A percentile compares a stretch with the other conserved stretches of the same genome.
Evolutionary conservation across 92 coral and sea anemone species (phyloP).

Genomic region (Bergia puertoricense): DNA sequence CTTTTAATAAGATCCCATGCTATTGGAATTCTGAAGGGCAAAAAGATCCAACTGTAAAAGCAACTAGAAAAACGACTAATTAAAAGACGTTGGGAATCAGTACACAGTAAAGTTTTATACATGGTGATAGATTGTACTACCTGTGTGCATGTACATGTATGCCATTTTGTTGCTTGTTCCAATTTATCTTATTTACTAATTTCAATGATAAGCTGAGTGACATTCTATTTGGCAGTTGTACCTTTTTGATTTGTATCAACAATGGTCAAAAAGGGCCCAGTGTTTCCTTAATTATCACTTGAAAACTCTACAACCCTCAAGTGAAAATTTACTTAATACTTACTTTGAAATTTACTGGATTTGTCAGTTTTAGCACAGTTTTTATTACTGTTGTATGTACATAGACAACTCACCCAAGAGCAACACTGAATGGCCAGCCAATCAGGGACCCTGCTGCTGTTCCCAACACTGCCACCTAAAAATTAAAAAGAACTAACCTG

Average conservation of each 20-base stretch:
- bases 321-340: too few species aligned
- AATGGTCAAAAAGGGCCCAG: too few species aligned
- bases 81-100: too few species aligned
- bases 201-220: neutral
- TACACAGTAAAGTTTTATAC: too few species aligned
- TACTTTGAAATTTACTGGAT: neutral
- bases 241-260: neutral
- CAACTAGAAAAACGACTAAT: neutral
- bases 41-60: neutral
- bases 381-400: neutral
- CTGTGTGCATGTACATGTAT: neutral
- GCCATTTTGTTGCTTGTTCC: too few species aligned
- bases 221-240: neutral
- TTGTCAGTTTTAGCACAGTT: neutral
- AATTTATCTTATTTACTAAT: neutral
- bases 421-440: slow-evolving; percentile 99
- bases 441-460: slow-evolving; percentile 91
- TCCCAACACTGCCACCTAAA: slow-evolving; percentile 83
- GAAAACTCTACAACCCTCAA: too few species aligned
- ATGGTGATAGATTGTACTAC: neutral
- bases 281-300: too few species aligned
- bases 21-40: slow-evolving; percentile 72
- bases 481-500: neutral
- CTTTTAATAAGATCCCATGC: slow-evolving; percentile 86
- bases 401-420: slow-evolving; percentile 73